phyloP scores from a whole-genome alignment of 2,888 invertebrate species.

The Platycnemis pennipes region DNA sequence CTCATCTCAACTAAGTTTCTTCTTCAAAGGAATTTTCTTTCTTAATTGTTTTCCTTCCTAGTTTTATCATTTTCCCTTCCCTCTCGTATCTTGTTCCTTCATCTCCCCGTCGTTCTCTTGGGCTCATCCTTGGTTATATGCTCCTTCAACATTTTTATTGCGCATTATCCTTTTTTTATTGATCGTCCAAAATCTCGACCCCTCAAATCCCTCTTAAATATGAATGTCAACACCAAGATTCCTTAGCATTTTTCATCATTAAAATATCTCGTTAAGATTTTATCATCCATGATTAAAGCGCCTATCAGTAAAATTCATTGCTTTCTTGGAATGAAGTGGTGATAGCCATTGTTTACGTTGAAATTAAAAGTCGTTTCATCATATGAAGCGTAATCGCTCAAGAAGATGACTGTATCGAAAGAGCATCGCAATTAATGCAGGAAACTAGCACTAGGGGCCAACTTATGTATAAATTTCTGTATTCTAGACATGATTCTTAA shows the following conservation, averaged over 20 bases:
- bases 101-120: no score
- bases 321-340: no score
- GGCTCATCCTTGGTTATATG: not conserved
- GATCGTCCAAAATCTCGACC: not conserved
- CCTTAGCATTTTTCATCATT: not conserved
- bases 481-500: no score
- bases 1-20: slow-evolving; percentile 1
- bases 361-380: no score
- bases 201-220: not conserved
- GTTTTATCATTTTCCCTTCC: not conserved
- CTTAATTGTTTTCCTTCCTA: slow-evolving; percentile 11
- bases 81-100: no score
- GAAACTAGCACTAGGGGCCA: no score
- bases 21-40: slow-evolving; percentile 36
- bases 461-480: no score
- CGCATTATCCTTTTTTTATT: slow-evolving; percentile 13
- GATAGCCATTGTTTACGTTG: no score
- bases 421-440: no score
- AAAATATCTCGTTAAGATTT: not conserved
- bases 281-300: not conserved
- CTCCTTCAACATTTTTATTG: not conserved
- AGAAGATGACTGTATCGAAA: no score
- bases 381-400: no score
- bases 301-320: no score
- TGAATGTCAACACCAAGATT: not conserved